A percentile compares a stretch with the other conserved stretches of the same genome.
These are phyloP conservation scores for Sander lucioperca DNA, from an alignment of 2,113 vertebrate genomes.

Conservation along the genomic window DNA sequence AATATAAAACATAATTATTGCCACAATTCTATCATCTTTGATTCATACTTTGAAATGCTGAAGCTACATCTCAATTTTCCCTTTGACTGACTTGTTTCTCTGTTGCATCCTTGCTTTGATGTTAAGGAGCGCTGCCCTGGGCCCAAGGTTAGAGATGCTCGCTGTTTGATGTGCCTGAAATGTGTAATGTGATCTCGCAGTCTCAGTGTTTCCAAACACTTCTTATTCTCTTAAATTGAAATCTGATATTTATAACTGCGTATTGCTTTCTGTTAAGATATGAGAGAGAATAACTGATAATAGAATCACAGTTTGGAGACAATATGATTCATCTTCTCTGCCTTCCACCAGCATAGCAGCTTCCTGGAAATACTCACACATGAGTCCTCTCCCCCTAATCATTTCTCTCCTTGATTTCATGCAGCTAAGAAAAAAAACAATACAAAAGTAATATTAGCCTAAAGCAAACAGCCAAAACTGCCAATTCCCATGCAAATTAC, in stretches of 20 bases:
- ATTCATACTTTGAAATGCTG: constrained; percentile 24
- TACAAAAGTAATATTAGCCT: background rate
- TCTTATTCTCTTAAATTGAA: background rate
- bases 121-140: constrained; percentile 70
- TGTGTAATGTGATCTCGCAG: constrained; percentile 27
- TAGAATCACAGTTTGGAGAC: background rate
- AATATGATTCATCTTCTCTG: constrained; percentile 15
- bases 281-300: background rate
- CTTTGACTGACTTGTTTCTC: constrained; percentile 37
- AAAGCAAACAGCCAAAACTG: background rate
- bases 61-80: constrained; percentile 38
- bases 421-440: background rate
- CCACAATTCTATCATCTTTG: background rate
- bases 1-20: background rate
- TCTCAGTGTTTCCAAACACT: background rate
- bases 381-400: background rate
- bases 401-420: background rate
- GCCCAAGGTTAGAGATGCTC: constrained; percentile 76
- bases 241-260: background rate
- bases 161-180: constrained; percentile 36
- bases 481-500: background rate
- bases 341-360: constrained; percentile 40
- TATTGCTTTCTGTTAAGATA: background rate
- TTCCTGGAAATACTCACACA: constrained; percentile 33
- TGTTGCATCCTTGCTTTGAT: constrained; percentile 47